A percentile compares a stretch with the other conserved stretches of the same genome.
These are phyloP conservation scores for Molanna angustata DNA, from an alignment of 2,888 invertebrate species.

Conservation along the genomic window DNA sequence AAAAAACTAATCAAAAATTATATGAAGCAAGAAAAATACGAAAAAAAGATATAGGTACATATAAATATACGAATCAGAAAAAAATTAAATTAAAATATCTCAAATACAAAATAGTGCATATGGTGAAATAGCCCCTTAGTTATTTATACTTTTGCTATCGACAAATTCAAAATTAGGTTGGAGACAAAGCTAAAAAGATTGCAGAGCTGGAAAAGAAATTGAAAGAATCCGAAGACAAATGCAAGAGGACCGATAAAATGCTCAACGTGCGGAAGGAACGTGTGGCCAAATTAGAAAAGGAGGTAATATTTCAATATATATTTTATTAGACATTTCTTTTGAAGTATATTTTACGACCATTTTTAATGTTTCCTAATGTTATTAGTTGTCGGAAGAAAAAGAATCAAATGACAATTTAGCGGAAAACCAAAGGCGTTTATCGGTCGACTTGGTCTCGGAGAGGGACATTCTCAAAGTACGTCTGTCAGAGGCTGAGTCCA, in stretches of 20 bases:
- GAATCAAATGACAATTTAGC: constrained; percentile 46
- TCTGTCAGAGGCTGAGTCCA: constrained; percentile 50
- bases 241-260: constrained; percentile 57
- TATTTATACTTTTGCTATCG: too few species aligned
- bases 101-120: too few species aligned
- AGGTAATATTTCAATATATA: constrained; percentile 43
- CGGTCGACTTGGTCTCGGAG: constrained; percentile 48
- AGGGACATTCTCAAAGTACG: constrained; percentile 50
- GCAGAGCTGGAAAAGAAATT: constrained; percentile 64
- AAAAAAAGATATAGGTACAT: too few species aligned
- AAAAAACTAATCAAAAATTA: too few species aligned
- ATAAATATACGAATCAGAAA: too few species aligned
- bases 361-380: not conserved
- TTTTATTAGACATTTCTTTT: not conserved
- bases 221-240: constrained; percentile 66
- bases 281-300: constrained; percentile 58
- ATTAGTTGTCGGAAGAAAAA: constrained; percentile 52
- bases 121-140: too few species aligned
- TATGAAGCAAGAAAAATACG: too few species aligned
- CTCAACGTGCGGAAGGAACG: constrained; percentile 56
- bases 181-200: constrained; percentile 61
- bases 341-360: not conserved
- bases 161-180: too few species aligned
- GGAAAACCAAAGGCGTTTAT: constrained; percentile 46
- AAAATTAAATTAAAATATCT: too few species aligned